Base-by-base conservation (phyloP, 2,888 invertebrate genomes). In the Caenorhabditis sulstoni region DNA sequence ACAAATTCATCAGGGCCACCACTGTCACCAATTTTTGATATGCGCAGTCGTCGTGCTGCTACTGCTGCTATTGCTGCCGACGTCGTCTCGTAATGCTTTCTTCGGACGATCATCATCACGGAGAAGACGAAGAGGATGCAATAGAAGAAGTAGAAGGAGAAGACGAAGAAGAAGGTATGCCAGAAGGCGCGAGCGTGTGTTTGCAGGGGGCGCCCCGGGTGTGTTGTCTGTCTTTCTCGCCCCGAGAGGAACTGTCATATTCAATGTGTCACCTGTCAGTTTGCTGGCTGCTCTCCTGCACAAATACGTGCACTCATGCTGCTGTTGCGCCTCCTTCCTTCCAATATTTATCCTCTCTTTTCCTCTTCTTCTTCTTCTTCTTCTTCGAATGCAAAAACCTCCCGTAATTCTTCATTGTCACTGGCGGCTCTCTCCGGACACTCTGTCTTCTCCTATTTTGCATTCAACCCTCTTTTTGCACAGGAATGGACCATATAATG, bases 241-340 rank as follows among this genome's bases (percentile, higher is more conserved):
- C 41, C 52, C 53, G 49, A 52, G 64, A 55, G 35, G 71, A 73
- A 73, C 73, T 73, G 73, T 73, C 73, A 73, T 73, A 73, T 73
- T 73, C 73, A 73, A 73, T 73, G 73, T 73, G 73, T 73, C 73
- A 73, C 64, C 73, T 73, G 73, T 73, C 73, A 73, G 64, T 58
- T 64, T 58, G 53, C 52, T 47, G 44, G 29, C 67, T 67, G 68
- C 52, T 52, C 59, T 65, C 44, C 53, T 57, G 59, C 73, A 64
- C 73, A 73, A 64, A 73, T 73, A 73, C 71, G 71, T 70, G 62
- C 53, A 22, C 52, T 53, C 44, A 50, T 37, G 23, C 16, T 49
- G 47, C 45, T 29, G 39, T 45, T 52, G 37, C 67, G 35, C 20
- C 37, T 59, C 18, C 37, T 29, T 62, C 35, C 57, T 18, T 52